Percentiles rank a stretch among this genome's conserved stretches.
Conservation (phyloP, 2,797 vertebrate genomes). For the Tamandua tetradactyla region DNA sequence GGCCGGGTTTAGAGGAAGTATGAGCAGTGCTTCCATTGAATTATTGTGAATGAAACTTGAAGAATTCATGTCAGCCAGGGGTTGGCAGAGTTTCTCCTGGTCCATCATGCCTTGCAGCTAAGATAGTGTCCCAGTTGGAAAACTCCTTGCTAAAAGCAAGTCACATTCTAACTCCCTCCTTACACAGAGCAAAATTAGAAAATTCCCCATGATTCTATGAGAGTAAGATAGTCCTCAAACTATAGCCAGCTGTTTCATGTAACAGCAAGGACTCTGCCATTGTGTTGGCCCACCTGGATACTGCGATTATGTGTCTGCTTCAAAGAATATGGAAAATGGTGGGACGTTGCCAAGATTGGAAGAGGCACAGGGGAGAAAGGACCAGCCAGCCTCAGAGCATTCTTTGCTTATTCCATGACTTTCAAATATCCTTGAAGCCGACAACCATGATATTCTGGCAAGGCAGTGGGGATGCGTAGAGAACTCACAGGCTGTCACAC, state of each 20-base stretch:
- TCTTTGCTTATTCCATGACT: not conserved
- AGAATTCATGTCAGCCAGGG: not conserved
- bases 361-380: not conserved
- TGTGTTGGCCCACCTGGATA: not conserved
- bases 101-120: not conserved
- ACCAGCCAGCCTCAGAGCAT: not conserved
- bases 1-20: not conserved
- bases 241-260: not conserved
- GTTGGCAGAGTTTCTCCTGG: not conserved
- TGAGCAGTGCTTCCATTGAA: not conserved
- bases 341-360: not conserved
- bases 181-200: not conserved
- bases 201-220: not conserved
- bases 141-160: not conserved
- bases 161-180: not conserved
- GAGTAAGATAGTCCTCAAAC: not conserved
- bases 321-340: not conserved
- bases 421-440: constrained; percentile 3
- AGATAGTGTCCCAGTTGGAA: not conserved
- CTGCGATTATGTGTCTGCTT: not conserved
- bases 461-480: not conserved
- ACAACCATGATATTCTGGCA: not conserved
- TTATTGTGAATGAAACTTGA: not conserved
- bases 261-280: not conserved
- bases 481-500: not conserved